These are phyloP conservation scores for Falco novaeseelandiae DNA, from an alignment of 2,797 vertebrate genomes.

Conservation along the genomic window DNA sequence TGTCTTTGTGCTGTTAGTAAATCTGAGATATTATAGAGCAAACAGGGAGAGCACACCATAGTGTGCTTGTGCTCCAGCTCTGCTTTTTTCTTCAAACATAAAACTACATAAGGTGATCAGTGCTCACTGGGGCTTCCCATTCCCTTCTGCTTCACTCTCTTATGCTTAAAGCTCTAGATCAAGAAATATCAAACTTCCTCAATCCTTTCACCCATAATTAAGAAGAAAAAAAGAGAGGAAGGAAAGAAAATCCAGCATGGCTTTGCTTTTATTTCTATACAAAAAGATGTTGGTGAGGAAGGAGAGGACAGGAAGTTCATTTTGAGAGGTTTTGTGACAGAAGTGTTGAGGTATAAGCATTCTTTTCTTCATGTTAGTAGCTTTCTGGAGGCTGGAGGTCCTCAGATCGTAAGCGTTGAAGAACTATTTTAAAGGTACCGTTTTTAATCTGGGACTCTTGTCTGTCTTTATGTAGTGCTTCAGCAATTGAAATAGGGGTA, in stretches of 20 bases:
- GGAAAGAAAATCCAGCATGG: not conserved
- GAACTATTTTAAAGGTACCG: not conserved
- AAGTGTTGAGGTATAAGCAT: not conserved
- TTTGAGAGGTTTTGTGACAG: not conserved
- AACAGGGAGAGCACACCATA: not conserved
- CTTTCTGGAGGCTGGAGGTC: not conserved
- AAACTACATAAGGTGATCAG: not conserved
- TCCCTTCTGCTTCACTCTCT: not conserved
- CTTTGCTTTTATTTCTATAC: not conserved
- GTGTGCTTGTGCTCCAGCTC: not conserved
- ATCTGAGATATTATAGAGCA: not conserved
- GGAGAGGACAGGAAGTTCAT: not conserved
- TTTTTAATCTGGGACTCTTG: not conserved
- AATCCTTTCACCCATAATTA: not conserved
- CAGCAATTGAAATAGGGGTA: not conserved
- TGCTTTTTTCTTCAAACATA: not conserved
- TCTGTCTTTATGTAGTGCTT: not conserved
- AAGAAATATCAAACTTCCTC: not conserved
- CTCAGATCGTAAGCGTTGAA: not conserved
- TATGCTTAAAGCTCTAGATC: not conserved
- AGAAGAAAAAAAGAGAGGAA: not conserved
- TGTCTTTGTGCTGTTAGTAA: constrained; percentile 32
- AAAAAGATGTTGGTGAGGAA: not conserved
- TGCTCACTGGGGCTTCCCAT: accelerated
- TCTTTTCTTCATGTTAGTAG: not conserved